A percentile compares a stretch with the other conserved stretches of the same genome.
Conservation (phyloP, 23 tunicate species). For the Phallusia fumigata region DNA sequence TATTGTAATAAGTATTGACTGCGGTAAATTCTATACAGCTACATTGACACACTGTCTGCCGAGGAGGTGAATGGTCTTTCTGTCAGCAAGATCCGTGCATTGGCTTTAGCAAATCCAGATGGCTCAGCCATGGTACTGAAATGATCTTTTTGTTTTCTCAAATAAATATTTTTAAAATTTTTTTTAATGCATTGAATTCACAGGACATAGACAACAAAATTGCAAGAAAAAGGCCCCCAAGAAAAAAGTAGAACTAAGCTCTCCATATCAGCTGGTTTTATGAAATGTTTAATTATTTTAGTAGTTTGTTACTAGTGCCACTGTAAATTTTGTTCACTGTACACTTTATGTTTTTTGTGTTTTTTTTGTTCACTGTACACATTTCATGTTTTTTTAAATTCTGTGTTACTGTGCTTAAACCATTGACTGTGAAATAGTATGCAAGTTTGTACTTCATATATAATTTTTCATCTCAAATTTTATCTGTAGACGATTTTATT, state of each 20-base stretch:
- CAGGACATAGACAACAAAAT: background rate
- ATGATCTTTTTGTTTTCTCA: too few relatives aligned
- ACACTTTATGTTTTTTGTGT: too few relatives aligned
- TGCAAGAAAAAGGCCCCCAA: background rate
- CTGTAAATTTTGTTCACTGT: conserved; percentile 3
- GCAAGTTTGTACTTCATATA: too few relatives aligned
- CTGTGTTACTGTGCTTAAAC: background rate
- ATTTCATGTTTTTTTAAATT: background rate
- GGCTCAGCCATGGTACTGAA: background rate
- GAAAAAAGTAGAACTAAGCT: too few relatives aligned
- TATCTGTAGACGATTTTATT: background rate
- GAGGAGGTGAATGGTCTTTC: background rate
- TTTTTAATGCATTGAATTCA: background rate
- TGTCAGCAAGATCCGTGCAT: background rate
- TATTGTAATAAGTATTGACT: too few relatives aligned
- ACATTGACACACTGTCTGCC: conserved; percentile 16
- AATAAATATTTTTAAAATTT: background rate
- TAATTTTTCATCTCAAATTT: too few relatives aligned
- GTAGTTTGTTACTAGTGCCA: background rate
- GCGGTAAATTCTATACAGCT: too few relatives aligned
- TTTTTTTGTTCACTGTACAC: too few relatives aligned
- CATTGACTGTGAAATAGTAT: too few relatives aligned
- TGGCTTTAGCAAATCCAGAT: background rate
- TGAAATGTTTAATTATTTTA: too few relatives aligned
- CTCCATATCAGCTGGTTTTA: too few relatives aligned